Percentiles rank a stretch among this genome's conserved stretches.
Evolutionary conservation across 92 coral and sea anemone species (phyloP).

Genomic region (Blastomussa wellsi): DNA sequence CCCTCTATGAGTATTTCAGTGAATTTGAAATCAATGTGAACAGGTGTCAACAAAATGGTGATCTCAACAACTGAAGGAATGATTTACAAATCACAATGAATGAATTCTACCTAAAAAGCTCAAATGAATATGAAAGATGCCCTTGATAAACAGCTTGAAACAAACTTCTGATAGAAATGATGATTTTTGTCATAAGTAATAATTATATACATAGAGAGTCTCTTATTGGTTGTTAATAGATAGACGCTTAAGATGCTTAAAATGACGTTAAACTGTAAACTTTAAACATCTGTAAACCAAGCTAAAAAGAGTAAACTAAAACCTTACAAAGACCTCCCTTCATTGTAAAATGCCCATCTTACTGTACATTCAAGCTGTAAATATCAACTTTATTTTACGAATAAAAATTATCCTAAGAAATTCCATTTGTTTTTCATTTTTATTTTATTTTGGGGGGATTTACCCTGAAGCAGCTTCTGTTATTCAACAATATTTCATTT

Average conservation of each 20-base stretch:
- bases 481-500: not conserved
- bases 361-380: conserved; percentile 42
- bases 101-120: too few species aligned
- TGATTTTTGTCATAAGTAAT: not conserved
- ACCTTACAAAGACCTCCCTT: not conserved
- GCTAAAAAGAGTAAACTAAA: not conserved
- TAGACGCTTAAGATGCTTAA: not conserved
- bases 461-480: conserved; percentile 19
- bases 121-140: not conserved
- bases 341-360: conserved; percentile 2
- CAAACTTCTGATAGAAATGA: not conserved
- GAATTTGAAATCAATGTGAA: not conserved
- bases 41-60: not conserved
- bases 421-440: conserved; percentile 29
- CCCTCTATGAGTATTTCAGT: conserved; percentile 4
- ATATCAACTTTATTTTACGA: conserved; percentile 37
- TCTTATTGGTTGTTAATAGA: not conserved
- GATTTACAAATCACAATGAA: not conserved
- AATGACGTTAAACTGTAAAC: not conserved
- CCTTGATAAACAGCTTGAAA: not conserved
- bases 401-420: conserved; percentile 20
- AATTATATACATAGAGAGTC: not conserved
- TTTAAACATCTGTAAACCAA: not conserved
- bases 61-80: not conserved
- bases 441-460: conserved; percentile 6